Evolutionary conservation across 2,113 vertebrate genomes (phyloP).

Genomic region (Pachypanchax playfairii): DNA sequence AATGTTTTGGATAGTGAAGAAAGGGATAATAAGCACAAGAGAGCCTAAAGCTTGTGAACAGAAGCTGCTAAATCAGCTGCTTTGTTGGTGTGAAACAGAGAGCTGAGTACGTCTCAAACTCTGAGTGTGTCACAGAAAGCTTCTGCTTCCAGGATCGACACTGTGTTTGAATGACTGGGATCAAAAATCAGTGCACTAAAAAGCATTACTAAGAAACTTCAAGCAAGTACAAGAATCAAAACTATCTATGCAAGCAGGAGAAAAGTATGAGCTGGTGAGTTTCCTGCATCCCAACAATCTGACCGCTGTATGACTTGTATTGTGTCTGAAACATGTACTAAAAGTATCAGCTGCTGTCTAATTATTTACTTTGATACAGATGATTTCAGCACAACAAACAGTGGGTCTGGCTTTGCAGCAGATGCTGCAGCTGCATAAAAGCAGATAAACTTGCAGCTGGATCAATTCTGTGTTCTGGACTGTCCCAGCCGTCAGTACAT

Average conservation of each 20-base stretch:
- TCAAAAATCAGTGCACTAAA: background rate
- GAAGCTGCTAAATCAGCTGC: conserved; percentile 40
- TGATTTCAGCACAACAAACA: background rate
- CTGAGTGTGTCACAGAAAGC: background rate
- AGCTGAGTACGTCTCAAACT: background rate
- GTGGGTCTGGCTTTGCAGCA: conserved; percentile 39
- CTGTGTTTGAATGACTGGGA: background rate
- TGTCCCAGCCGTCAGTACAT: background rate
- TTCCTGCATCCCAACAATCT: conserved; percentile 2
- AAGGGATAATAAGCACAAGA: conserved; percentile 21
- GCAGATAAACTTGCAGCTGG: background rate
- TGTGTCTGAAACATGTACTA: background rate
- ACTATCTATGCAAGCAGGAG: conserved; percentile 3
- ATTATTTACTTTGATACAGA: background rate
- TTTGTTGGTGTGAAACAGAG: background rate
- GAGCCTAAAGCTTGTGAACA: conserved; percentile 21
- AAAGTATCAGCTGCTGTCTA: background rate
- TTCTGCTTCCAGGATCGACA: conserved; percentile 11
- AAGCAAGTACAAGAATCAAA: conserved; percentile 1
- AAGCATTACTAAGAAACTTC: background rate
- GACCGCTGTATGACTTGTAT: background rate
- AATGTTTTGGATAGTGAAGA: conserved; percentile 33
- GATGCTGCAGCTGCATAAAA: background rate
- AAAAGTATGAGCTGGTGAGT: conserved; percentile 1
- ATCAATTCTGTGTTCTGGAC: background rate